Evolutionary conservation across 2,888 invertebrate species (phyloP).

Genomic region (Nomada goodeniana): DNA sequence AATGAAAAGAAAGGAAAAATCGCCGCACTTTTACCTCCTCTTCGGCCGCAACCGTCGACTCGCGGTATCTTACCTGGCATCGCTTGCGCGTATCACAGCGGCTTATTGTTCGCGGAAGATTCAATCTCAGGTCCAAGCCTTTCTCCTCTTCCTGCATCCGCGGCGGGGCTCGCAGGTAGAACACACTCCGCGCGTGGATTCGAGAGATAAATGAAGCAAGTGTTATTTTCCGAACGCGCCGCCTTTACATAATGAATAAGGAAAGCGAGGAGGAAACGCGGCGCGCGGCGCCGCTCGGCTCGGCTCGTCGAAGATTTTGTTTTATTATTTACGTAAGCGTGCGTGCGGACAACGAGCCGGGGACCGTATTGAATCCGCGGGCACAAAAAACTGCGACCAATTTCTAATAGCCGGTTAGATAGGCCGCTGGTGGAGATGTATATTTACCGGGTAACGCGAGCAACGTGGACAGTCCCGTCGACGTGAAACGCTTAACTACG

Average conservation of each 20-base stretch:
- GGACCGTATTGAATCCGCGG: conserved; percentile 20
- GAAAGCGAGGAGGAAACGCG: conserved; percentile 56
- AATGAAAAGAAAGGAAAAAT: not conserved
- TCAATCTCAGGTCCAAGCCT: conserved; percentile 50
- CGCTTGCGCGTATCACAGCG: conserved; percentile 51
- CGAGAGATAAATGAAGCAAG: conserved; percentile 61
- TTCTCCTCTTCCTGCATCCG: conserved; percentile 53
- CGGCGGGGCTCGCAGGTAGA: not conserved
- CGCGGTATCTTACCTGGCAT: conserved; percentile 40
- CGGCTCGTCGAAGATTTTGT: conserved; percentile 26
- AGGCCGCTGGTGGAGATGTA: not conserved
- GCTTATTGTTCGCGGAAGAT: conserved; percentile 60
- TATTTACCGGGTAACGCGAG: conserved; percentile 11
- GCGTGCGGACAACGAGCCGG: conserved; percentile 25
- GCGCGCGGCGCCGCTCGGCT: not conserved
- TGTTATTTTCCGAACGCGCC: conserved; percentile 57
- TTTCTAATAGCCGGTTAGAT: conserved; percentile 59
- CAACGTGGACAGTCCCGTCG: conserved; percentile 32
- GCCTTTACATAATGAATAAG: conserved; percentile 60
- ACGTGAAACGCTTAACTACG: conserved; percentile 61
- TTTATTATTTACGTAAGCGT: conserved; percentile 53
- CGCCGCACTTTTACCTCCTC: conserved; percentile 13
- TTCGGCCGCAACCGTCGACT: not conserved
- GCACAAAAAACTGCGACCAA: conserved; percentile 62
- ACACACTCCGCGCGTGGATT: not conserved